A percentile compares a stretch with the other conserved stretches of the same genome.
Evolutionary conservation across 1,140 invertebrate genomes (phyloP).

Genomic region (Pseudobourletiella spinata): DNA sequence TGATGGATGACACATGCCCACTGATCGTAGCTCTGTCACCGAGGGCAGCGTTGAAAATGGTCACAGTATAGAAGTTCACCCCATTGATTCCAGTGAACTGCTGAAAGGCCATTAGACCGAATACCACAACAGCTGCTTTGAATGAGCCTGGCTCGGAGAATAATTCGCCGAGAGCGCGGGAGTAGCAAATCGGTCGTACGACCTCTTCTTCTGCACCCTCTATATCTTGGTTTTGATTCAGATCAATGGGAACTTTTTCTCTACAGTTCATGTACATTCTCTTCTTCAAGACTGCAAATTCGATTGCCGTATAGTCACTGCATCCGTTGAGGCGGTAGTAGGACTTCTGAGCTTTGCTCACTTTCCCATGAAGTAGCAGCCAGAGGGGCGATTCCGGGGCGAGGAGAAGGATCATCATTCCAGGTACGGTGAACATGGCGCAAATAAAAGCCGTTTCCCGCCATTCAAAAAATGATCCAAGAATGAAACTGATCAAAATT

Average conservation of each 20-base stretch:
- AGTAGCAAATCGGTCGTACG: no score
- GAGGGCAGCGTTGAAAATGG: conserved; percentile 21
- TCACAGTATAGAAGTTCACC: conserved; percentile 29
- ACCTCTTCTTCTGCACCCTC: neutral
- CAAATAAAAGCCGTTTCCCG: conserved; percentile 14
- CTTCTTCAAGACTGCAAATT: neutral
- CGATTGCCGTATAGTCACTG: neutral
- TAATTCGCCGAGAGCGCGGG: neutral
- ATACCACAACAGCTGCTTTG: conserved; percentile 17
- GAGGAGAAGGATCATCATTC: conserved; percentile 13
- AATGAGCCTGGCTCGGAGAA: neutral
- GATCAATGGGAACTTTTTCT: neutral
- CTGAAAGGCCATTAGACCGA: conserved; percentile 22
- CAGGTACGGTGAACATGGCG: conserved; percentile 11
- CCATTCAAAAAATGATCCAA: conserved; percentile 22
- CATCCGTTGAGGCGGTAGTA: conserved; percentile 5
- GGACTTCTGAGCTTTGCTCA: neutral
- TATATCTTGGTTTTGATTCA: conserved; percentile 3
- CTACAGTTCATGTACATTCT: no score
- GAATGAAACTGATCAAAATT: conserved; percentile 18
- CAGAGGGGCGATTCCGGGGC: conserved; percentile 30
- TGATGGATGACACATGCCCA: conserved; percentile 20
- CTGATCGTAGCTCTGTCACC: conserved; percentile 7
- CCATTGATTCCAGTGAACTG: conserved; percentile 29
- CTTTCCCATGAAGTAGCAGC: conserved; percentile 10